phyloP scores from a whole-genome alignment of 2,113 vertebrate genomes.

The Osmerus eperlanus region DNA sequence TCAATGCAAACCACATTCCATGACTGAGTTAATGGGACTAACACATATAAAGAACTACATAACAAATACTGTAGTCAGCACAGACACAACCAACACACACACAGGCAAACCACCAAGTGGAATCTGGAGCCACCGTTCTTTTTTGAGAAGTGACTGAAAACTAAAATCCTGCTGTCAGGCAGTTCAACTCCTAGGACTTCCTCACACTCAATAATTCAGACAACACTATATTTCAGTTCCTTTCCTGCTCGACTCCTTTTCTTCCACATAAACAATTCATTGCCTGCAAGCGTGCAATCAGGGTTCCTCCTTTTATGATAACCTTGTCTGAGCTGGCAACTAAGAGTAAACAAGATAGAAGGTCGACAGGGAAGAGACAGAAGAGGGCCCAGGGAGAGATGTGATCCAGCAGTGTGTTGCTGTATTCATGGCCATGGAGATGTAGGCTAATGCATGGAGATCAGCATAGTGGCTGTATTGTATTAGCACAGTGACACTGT shows the following conservation, averaged over 20 bases:
- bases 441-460: too few relatives aligned
- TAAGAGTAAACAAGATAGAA: background rate
- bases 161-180: constrained; percentile 17
- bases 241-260: constrained; percentile 36
- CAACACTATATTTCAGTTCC: constrained; percentile 58
- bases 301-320: constrained; percentile 46
- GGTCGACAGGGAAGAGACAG: background rate
- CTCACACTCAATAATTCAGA: constrained; percentile 65
- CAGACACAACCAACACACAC: constrained; percentile 20
- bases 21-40: constrained; percentile 5
- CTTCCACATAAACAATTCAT: constrained; percentile 68
- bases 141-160: background rate
- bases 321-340: constrained; percentile 28
- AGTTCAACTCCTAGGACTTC: constrained; percentile 32
- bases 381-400: background rate
- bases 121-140: background rate
- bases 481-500: background rate
- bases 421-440: too few relatives aligned
- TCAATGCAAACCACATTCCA: background rate
- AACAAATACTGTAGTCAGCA: constrained; percentile 6
- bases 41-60: background rate
- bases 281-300: constrained; percentile 55
- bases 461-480: background rate
- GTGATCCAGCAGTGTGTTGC: too few relatives aligned
- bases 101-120: background rate